Percentiles rank a stretch among this genome's conserved stretches.
Evolutionary conservation across 2,888 invertebrate genomes (phyloP).

Genomic region (Rhyacophila evoluta): DNA sequence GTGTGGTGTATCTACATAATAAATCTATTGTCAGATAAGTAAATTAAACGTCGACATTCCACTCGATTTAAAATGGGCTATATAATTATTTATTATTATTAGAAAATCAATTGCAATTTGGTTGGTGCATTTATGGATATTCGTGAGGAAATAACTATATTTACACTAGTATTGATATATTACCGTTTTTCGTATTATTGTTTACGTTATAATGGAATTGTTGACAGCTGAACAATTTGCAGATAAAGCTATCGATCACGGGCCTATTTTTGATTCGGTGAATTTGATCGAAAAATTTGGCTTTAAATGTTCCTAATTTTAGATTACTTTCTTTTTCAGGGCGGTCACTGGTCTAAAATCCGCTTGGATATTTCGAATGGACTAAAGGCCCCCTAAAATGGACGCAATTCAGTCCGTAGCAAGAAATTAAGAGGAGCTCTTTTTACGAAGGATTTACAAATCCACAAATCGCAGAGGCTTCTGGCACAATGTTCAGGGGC

Average conservation of each 20-base stretch:
- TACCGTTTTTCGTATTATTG: not conserved
- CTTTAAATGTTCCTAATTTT: not conserved
- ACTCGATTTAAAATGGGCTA: not conserved
- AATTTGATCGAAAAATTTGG: not conserved
- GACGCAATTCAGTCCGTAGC: not conserved
- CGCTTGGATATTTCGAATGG: no score
- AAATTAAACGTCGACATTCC: not conserved
- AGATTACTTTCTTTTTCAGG: not conserved
- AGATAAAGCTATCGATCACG: not conserved
- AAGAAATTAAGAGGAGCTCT: not conserved
- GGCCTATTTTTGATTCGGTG: not conserved
- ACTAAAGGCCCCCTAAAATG: not conserved
- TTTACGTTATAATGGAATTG: not conserved
- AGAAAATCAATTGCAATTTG: not conserved
- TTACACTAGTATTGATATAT: no score
- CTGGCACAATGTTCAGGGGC: slow-evolving; percentile 70
- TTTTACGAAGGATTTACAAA: not conserved
- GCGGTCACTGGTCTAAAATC: not conserved
- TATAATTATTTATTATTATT: slow-evolving; percentile 20
- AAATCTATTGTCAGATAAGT: not conserved
- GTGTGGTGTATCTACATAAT: not conserved
- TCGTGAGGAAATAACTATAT: no score
- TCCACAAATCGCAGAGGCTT: slow-evolving; percentile 10
- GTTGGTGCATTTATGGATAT: not conserved
- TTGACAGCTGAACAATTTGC: not conserved